Evolutionary conservation across 2,797 vertebrate species (phyloP), one percentile per base, ranked within the genome.

Genomic region (Gymnocypris eckloni): DNA sequence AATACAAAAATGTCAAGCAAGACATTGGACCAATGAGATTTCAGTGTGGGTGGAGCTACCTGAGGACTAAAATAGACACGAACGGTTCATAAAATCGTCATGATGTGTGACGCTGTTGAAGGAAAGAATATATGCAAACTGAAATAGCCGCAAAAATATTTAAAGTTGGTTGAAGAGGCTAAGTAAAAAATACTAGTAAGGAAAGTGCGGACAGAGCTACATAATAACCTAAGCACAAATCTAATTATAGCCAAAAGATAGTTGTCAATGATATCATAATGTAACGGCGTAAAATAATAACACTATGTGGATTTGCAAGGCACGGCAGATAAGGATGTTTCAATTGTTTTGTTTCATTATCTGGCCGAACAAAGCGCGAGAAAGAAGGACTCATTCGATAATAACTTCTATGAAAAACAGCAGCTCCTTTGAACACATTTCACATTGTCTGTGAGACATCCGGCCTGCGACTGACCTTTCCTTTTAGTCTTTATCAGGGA

Each of bases 381-480:
- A 79, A 59, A 84, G 41, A 76, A 78, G 41, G n/a, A 77, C 82
- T n/a, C 1, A 4, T 84, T 84, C 2, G 45, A 82, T 73, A 69
- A 64, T 82, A 78, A 82, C 64, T 67, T 76, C 83, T 33, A 61
- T 82, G 20, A 82, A 70, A 48, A 79, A 86, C 50, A 59, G 20
- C 22, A 82, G 69, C 59, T 66, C 48, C 45, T 86, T 81, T 86
- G 79, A 87, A 84, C 75, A 79, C 75, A 72, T 80, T 77, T 67
- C 56, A 84, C 71, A 54, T 59, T 59, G 77, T 79, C n/a, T n/a
- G 41, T 48, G 48, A 81, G 83, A 72, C 54, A 61, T 82, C 79
- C 52, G 48, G 73, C 66, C 72, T 43, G 41, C n/a, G 54, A 54
- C 43, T 87, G 72, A 79, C 85, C 86, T 83, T 83, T 79, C 54